Conservation (phyloP, 35 echinoderm and acorn worm species). For the Strongylocentrotus purpuratus region DNA sequence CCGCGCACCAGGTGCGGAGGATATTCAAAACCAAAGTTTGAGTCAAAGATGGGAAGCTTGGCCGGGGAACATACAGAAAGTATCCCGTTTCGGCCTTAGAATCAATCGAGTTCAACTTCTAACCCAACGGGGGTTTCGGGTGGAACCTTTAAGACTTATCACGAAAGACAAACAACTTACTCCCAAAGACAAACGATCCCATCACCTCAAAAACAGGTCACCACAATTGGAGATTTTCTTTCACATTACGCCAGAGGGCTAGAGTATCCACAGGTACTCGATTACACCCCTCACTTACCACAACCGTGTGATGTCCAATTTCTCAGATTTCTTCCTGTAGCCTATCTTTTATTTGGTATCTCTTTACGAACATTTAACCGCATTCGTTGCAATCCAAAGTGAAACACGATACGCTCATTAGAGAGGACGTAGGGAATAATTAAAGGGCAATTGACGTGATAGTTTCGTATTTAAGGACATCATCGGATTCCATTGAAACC, state of each 20-base stretch:
- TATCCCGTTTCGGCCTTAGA: neutral
- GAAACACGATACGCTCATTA: neutral
- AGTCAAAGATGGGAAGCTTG: neutral
- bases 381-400: neutral
- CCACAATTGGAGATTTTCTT: neutral
- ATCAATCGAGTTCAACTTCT: neutral
- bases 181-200: neutral
- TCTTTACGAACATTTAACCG: neutral
- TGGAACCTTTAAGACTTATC: neutral
- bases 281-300: neutral
- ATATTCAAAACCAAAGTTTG: neutral
- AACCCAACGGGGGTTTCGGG: neutral
- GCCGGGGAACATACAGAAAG: neutral
- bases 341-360: neutral
- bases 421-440: neutral
- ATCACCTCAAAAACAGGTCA: conserved; percentile 16
- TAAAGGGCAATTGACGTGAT: neutral
- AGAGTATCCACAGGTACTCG: neutral
- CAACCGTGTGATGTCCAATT: neutral
- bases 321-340: neutral
- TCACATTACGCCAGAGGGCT: neutral
- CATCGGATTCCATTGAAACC: neutral
- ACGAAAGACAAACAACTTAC: neutral
- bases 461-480: neutral
- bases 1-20: neutral